A percentile compares a stretch with the other conserved stretches of the same genome.
Evolutionary conservation across 2,113 vertebrate genomes (phyloP).

Genomic region (Clarias batrachus): DNA sequence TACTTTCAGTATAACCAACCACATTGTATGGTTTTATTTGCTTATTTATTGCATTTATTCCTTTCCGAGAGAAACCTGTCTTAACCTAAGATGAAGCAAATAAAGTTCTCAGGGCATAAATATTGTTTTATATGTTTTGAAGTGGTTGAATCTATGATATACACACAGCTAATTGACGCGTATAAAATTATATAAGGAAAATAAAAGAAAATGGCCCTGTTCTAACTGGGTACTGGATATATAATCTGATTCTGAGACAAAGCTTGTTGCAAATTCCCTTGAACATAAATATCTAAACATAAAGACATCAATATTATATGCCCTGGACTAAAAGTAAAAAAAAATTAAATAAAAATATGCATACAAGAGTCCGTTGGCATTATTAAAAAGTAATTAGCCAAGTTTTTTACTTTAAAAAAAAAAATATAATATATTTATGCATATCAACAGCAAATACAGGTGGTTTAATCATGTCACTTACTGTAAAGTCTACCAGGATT

Average conservation of each 20-base stretch:
- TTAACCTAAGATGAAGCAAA: neutral
- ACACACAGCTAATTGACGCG: neutral
- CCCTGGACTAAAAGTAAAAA: neutral
- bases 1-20: neutral
- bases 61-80: too few species aligned
- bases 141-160: slow-evolving; percentile 5
- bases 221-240: neutral
- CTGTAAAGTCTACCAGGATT: too few species aligned
- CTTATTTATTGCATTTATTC: neutral
- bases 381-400: too few species aligned
- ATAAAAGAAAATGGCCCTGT: neutral
- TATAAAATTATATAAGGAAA: neutral
- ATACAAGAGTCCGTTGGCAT: too few species aligned
- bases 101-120: neutral
- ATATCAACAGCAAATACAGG: too few species aligned
- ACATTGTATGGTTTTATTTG: neutral
- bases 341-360: too few species aligned
- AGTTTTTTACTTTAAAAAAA: too few species aligned
- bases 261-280: neutral
- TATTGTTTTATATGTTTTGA: too few species aligned
- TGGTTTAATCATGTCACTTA: too few species aligned
- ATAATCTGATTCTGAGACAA: slow-evolving; percentile 18
- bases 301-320: neutral
- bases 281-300: neutral
- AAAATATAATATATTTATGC: too few species aligned